These are phyloP conservation scores for Diadromus collaris DNA, from an alignment of 2,888 invertebrate species.

Conservation along the genomic window DNA sequence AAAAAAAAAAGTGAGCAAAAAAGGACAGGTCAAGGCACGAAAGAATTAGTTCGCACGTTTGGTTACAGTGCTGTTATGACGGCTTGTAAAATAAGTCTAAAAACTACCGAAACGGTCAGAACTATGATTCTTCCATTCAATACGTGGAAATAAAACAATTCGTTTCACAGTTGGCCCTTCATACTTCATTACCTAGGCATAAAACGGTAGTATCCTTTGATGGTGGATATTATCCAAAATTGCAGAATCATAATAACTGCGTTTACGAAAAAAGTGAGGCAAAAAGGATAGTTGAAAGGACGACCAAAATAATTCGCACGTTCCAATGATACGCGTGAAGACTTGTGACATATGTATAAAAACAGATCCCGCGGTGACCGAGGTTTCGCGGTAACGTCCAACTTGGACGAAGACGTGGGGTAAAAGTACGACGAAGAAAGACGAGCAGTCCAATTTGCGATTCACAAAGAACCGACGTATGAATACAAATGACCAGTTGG, in stretches of 20 bases:
- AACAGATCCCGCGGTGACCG: not conserved
- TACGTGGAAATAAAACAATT: no score
- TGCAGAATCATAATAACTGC: no score
- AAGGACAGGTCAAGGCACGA: no score
- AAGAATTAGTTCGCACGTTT: no score
- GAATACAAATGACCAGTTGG: slow-evolving; percentile 56
- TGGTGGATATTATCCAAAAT: not conserved
- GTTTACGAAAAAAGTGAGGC: not conserved
- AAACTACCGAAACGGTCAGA: no score
- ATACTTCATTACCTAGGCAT: no score
- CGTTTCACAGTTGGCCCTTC: no score
- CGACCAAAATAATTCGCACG: not conserved
- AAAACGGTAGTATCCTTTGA: no score
- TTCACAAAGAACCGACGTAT: slow-evolving; percentile 57
- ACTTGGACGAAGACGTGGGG: not conserved
- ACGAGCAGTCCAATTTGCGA: slow-evolving; percentile 38
- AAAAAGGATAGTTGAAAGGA: not conserved
- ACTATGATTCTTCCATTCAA: not conserved
- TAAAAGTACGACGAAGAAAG: slow-evolving; percentile 28
- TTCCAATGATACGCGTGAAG: not conserved
- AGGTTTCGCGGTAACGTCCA: not conserved
- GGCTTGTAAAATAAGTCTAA: no score
- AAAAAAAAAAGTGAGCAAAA: no score
- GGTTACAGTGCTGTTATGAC: no score
- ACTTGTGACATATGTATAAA: slow-evolving; percentile 3